Percentiles rank a stretch among this genome's conserved stretches.
Conservation (phyloP, 2,113 vertebrate species). For the Forbesichthys agassizii region DNA sequence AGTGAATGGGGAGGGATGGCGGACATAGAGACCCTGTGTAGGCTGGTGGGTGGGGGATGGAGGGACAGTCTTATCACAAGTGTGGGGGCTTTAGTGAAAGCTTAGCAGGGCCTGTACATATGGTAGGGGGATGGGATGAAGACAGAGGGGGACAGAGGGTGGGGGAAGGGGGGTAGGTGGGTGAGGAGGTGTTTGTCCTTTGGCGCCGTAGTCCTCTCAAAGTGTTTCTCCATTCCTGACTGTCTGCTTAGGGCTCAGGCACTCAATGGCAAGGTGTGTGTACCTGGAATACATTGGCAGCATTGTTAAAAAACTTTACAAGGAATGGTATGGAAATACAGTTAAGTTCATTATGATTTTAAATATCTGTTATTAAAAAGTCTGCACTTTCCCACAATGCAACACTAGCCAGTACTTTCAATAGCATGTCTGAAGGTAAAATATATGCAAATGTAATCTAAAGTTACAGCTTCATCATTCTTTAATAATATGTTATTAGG, state of each 20-base stretch:
- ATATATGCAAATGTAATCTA: background rate
- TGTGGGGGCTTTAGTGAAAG: slow-evolving; percentile 69
- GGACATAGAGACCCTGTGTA: slow-evolving; percentile 70
- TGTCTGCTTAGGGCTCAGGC: slow-evolving; percentile 50
- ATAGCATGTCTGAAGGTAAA: too few species aligned
- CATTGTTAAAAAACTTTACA: background rate
- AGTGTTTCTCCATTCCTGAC: slow-evolving; percentile 39
- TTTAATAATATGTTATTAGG: background rate
- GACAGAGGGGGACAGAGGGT: background rate
- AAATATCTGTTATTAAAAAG: too few species aligned
- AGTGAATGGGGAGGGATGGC: slow-evolving; percentile 67
- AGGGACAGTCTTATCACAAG: background rate
- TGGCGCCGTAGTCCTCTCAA: slow-evolving; percentile 51
- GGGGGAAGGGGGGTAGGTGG: background rate
- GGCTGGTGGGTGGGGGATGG: slow-evolving; percentile 59
- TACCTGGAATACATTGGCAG: slow-evolving; percentile 3
- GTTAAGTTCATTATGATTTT: too few species aligned
- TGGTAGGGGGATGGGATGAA: slow-evolving; percentile 24
- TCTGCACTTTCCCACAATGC: too few species aligned
- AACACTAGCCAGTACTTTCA: too few species aligned
- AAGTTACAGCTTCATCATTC: background rate
- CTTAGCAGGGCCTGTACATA: slow-evolving; percentile 72
- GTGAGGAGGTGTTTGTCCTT: slow-evolving; percentile 47
- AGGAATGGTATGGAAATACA: background rate
- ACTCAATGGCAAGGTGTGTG: background rate